These are phyloP conservation scores for Mormyrops boulengeri DNA, from an alignment of 2,797 vertebrate species.

Conservation along the genomic window DNA sequence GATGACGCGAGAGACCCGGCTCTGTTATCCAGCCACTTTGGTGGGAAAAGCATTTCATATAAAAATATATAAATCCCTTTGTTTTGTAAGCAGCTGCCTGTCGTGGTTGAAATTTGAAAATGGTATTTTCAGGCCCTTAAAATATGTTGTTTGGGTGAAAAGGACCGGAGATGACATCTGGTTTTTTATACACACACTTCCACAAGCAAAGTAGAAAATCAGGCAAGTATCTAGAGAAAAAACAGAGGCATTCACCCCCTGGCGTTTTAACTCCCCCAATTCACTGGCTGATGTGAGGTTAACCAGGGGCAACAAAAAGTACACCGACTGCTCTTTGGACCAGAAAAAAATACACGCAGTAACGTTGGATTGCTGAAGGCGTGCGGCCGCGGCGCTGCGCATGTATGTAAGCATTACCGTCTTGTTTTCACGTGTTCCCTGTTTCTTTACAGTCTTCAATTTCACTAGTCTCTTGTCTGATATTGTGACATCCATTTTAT, in stretches of 20 bases:
- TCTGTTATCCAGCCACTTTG: not conserved
- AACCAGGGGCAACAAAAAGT: not conserved
- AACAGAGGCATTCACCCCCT: not conserved
- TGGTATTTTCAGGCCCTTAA: not conserved
- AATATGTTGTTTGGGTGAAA: not conserved
- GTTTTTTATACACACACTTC: not conserved
- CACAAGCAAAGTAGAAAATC: not conserved
- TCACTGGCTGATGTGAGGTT: not conserved
- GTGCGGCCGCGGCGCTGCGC: not conserved
- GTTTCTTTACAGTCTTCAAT: not conserved
- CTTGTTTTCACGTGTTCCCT: not conserved
- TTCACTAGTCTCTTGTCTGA: not conserved
- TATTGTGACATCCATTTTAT: not conserved
- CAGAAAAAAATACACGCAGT: not conserved
- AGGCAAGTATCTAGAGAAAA: not conserved
- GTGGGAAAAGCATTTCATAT: not conserved
- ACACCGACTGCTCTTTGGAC: not conserved
- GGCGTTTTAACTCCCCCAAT: not conserved
- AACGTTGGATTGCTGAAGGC: not conserved
- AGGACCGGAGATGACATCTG: too few relatives aligned
- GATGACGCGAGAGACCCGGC: not conserved
- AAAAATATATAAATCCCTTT: not conserved
- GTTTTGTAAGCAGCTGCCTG: not conserved
- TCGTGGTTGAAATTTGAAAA: not conserved
- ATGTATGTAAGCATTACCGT: not conserved